phyloP scores from a whole-genome alignment of 2,797 vertebrate species.

The Meda fulgida region DNA sequence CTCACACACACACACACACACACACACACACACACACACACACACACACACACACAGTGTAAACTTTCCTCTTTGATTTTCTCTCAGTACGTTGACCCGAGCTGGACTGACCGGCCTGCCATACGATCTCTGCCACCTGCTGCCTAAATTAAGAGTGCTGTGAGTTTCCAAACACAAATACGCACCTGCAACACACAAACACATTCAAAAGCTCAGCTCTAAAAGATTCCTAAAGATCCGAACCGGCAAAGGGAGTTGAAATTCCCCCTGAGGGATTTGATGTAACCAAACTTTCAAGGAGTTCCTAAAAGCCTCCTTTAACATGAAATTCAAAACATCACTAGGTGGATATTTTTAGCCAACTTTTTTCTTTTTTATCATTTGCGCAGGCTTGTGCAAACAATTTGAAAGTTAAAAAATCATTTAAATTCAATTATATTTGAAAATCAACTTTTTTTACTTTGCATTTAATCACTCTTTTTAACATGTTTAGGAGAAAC shows the following conservation, averaged over 20 bases:
- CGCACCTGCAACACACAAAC: conserved; percentile 37
- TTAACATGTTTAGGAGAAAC: not conserved
- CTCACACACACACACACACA: not conserved
- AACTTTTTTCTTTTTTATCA: not conserved
- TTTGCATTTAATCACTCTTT: not conserved
- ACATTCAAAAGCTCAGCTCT: not conserved
- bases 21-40: not conserved
- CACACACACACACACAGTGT: not conserved
- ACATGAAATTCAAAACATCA: not conserved
- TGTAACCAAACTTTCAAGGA: conserved; percentile 7
- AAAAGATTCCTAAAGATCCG: conserved; percentile 18
- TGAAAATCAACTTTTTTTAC: not conserved
- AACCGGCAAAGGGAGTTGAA: conserved; percentile 9
- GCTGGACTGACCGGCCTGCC: conserved; percentile 89
- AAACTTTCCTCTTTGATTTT: conserved; percentile 52
- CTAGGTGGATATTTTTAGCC: not conserved
- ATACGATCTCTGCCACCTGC: conserved; percentile 88
- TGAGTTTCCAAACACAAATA: conserved; percentile 76
- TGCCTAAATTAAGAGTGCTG: conserved; percentile 90
- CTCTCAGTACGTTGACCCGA: conserved; percentile 86
- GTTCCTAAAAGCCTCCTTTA: conserved; percentile 23
- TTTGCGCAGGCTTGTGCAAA: not conserved
- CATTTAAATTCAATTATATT: not conserved
- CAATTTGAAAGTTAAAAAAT: not conserved
- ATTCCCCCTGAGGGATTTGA: not conserved